Evolutionary conservation across 2,113 vertebrate genomes (phyloP).

Genomic region (Rhynchomys soricoides): DNA sequence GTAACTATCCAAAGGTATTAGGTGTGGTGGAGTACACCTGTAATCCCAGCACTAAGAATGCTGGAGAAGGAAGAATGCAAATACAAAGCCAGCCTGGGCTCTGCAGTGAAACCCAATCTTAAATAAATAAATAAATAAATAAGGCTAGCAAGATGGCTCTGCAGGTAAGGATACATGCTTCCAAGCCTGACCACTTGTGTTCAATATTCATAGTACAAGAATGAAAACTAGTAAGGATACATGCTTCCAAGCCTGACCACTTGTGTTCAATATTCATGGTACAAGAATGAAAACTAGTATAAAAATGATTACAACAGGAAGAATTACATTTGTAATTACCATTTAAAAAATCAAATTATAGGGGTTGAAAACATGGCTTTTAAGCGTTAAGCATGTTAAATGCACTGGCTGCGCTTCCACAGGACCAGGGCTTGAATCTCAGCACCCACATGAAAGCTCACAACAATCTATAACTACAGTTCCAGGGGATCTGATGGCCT

Average conservation of each 20-base stretch:
- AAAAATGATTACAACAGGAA: constrained; percentile 33
- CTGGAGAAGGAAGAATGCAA: background rate
- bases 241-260: background rate
- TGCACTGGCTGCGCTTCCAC: background rate
- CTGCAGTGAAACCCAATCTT: background rate
- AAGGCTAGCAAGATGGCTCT: background rate
- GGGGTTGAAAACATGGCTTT: background rate
- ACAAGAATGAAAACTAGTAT: constrained; percentile 23
- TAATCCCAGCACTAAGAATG: background rate
- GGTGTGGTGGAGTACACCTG: background rate
- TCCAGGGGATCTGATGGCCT: background rate
- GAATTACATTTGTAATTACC: background rate
- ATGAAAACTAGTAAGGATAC: constrained; percentile 20
- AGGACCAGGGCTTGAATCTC: background rate
- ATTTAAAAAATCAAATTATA: constrained; percentile 62
- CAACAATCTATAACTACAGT: background rate
- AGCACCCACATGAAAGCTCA: background rate
- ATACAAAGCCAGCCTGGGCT: background rate
- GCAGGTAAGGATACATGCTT: background rate
- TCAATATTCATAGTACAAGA: background rate
- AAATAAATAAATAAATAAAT: background rate
- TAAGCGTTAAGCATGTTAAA: background rate
- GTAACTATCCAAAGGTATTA: background rate
- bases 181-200: background rate
- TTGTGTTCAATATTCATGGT: background rate